Evolutionary conservation across 1,140 invertebrate genomes (phyloP).

Genomic region (Oreohelix idahoensis): DNA sequence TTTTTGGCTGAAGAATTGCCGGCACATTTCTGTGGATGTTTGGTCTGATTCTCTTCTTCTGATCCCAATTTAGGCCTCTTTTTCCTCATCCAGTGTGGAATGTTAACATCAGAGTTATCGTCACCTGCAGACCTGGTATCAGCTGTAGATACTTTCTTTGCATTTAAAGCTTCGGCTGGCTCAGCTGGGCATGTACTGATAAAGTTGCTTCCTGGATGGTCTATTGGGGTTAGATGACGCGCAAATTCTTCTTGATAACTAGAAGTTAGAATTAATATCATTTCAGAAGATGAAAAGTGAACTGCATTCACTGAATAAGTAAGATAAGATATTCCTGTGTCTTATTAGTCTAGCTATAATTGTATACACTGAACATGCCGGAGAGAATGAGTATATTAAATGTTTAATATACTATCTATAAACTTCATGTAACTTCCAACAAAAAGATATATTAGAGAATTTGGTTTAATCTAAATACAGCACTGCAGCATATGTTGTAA

Average conservation of each 20-base stretch:
- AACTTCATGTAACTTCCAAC: too few relatives aligned
- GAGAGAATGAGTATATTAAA: too few relatives aligned
- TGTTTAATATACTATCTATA: too few relatives aligned
- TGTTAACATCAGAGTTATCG: not conserved
- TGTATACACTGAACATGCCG: too few relatives aligned
- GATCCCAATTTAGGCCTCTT: not conserved
- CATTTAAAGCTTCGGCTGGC: not conserved
- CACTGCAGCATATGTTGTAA: too few relatives aligned
- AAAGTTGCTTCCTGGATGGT: slow-evolving; percentile 7
- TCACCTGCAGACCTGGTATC: not conserved
- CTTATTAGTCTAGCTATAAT: too few relatives aligned
- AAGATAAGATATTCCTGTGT: too few relatives aligned
- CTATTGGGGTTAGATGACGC: slow-evolving; percentile 5
- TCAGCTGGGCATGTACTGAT: not conserved
- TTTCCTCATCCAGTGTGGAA: slow-evolving; percentile 10
- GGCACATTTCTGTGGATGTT: not conserved
- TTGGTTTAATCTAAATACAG: too few relatives aligned
- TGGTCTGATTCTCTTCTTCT: not conserved
- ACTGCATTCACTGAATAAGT: too few relatives aligned
- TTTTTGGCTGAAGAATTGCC: not conserved
- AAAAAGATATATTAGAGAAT: too few relatives aligned
- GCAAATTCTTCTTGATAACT: slow-evolving; percentile 14
- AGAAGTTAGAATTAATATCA: not conserved
- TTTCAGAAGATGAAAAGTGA: too few relatives aligned
- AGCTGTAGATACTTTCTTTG: not conserved